A percentile compares a stretch with the other conserved stretches of the same genome.
These are phyloP conservation scores for Drosophila anomalata DNA, from an alignment of 2,888 invertebrate species.

Conservation along the genomic window DNA sequence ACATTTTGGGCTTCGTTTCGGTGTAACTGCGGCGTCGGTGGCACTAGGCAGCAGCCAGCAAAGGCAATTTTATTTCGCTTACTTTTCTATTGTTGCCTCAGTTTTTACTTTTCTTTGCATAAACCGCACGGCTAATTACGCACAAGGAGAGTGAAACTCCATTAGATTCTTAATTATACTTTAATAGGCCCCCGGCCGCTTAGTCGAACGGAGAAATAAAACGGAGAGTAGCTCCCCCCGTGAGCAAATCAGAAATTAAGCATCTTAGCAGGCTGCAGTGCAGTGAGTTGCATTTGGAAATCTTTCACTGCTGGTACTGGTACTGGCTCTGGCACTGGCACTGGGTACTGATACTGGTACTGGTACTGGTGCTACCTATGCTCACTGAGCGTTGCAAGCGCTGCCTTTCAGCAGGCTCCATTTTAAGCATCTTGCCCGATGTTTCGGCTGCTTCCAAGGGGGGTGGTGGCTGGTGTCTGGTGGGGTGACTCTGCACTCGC, in stretches of 20 bases:
- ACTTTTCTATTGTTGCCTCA: slow-evolving; percentile 49
- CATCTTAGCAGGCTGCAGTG: slow-evolving; percentile 13
- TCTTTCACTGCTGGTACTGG: slow-evolving; percentile 36
- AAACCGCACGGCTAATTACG: slow-evolving; percentile 68
- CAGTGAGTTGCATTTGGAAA: slow-evolving; percentile 44
- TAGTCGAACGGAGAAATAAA: slow-evolving; percentile 6
- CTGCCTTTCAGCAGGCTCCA: slow-evolving; percentile 43
- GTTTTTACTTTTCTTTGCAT: slow-evolving; percentile 77
- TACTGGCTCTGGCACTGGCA: not conserved
- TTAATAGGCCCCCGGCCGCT: slow-evolving; percentile 52
- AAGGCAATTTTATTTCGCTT: slow-evolving; percentile 44
- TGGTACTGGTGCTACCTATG: slow-evolving; percentile 17
- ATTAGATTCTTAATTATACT: slow-evolving; percentile 75
- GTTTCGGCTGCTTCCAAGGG: slow-evolving; percentile 52
- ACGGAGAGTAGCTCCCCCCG: slow-evolving; percentile 16
- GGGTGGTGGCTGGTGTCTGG: not conserved
- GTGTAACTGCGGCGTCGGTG: slow-evolving; percentile 52
- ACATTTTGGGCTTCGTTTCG: slow-evolving; percentile 54
- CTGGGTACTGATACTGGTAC: not conserved
- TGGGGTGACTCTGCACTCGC: slow-evolving; percentile 54
- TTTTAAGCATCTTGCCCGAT: slow-evolving; percentile 56
- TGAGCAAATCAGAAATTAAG: slow-evolving; percentile 21
- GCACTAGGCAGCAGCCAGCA: slow-evolving; percentile 9
- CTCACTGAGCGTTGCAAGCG: slow-evolving; percentile 44
- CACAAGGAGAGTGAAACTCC: slow-evolving; percentile 69